Conservation (phyloP, 2,113 vertebrate genomes). For the Pelecanoides urinatrix region DNA sequence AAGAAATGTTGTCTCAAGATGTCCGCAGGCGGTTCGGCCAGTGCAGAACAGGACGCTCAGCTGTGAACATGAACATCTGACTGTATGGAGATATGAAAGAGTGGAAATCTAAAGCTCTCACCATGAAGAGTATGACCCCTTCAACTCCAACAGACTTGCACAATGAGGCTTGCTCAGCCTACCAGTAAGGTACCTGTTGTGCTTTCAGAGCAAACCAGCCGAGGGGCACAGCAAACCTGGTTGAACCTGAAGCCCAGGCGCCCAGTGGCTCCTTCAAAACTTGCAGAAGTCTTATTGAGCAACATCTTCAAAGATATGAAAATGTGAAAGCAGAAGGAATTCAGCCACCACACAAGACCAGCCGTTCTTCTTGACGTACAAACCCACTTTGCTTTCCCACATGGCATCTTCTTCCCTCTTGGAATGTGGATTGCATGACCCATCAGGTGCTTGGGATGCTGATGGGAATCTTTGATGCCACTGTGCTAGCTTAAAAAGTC, state of each 20-base stretch:
- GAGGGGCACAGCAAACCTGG: accelerated
- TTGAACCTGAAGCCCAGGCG: background rate
- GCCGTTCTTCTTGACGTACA: accelerated
- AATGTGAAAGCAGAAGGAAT: background rate
- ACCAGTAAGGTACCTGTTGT: background rate
- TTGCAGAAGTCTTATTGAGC: background rate
- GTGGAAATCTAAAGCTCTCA: background rate
- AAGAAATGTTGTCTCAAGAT: background rate
- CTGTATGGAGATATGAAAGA: background rate
- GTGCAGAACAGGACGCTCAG: background rate
- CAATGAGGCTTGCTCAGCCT: background rate
- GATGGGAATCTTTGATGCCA: background rate
- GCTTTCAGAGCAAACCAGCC: background rate
- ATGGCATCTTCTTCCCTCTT: background rate
- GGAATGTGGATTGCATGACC: background rate
- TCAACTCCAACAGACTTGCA: background rate
- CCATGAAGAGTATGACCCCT: background rate
- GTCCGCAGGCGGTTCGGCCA: background rate
- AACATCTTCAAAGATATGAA: background rate
- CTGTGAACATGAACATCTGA: accelerated
- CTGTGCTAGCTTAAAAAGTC: background rate
- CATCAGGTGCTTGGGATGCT: background rate
- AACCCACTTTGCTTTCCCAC: background rate
- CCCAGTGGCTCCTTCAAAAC: background rate
- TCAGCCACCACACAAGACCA: background rate